Base-by-base conservation (phyloP, 2,888 invertebrate genomes). In the Petrolisthes manimaculis region DNA sequence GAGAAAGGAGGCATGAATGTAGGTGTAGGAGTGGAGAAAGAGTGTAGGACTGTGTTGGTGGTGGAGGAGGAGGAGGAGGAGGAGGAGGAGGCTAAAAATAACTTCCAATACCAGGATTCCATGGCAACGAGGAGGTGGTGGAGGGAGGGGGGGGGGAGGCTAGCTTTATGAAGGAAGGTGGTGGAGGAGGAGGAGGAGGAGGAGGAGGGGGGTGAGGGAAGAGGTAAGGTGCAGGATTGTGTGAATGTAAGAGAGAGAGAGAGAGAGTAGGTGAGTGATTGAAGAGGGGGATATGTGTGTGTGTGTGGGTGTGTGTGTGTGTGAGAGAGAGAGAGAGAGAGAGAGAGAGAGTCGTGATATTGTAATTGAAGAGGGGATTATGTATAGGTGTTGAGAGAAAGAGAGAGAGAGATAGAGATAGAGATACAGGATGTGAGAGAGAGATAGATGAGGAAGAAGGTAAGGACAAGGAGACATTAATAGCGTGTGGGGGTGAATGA, bases 51-150 rank as follows among this genome's bases (percentile, higher is more conserved):
- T 37, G 75, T 18, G 9, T 9, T 14, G 14, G 21, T 18, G 24
- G 21, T 14, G 18, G 78, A 78, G 51, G 54, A 5, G 51, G 53
- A 5, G 83, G 51, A 21, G 53, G n/a, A 4, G 9, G 24, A 71
- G 21, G 71, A 51, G 18, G 18, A 83, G 12, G 14, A 21, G 54
- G 4, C 53, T 51, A 12, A 83, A 71, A 53, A 6, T n/a, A 3
- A 83, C 8, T 24, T 53, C 55, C 79, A n/a, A 8, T 79, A 12
- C 8, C 14, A 53, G 3, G 54, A n/a, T n/a, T 18, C 78, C 78
- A 78, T 78, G 78, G 78, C 78, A 78, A 78, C n/a, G 80, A 55
- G 55, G 79, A 79, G 79, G 53, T 53, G 79, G 79, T 55, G 79
- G n/a, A 55, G 21, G 21, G 79, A 79, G 53, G 37, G 1, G 14